phyloP scores from a whole-genome alignment of 2,888 invertebrate genomes.

The Callosobruchus maculatus region DNA sequence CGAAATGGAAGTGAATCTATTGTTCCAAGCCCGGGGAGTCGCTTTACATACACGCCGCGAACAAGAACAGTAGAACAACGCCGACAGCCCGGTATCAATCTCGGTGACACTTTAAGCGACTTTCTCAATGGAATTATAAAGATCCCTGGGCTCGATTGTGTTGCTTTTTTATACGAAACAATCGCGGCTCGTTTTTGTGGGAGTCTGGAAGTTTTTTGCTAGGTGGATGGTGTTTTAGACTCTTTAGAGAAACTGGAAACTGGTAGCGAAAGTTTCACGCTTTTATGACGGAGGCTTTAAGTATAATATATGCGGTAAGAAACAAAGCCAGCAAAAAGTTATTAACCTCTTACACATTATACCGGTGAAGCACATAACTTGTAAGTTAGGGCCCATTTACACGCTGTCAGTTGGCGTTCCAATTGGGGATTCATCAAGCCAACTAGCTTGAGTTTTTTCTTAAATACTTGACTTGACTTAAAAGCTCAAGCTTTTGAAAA shows the following conservation, averaged over 20 bases:
- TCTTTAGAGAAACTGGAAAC: background rate
- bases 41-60: conserved; percentile 29
- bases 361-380: no score
- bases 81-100: conserved; percentile 26
- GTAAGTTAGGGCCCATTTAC: no score
- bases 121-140: conserved; percentile 2
- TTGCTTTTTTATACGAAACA: background rate
- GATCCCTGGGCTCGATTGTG: background rate
- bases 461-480: no score
- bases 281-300: background rate
- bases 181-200: background rate
- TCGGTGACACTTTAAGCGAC: conserved; percentile 23
- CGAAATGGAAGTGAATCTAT: conserved; percentile 5
- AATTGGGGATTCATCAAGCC: no score
- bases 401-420: no score
- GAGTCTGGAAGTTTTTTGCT: background rate
- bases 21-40: conserved; percentile 16
- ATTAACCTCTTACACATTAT: no score
- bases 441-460: no score
- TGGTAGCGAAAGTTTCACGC: background rate
- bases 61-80: conserved; percentile 29
- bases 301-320: no score
- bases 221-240: background rate
- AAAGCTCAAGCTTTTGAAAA: no score
- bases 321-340: no score